These are phyloP conservation scores for Odontomyia ornata DNA, from an alignment of 2,888 invertebrate species.

Conservation along the genomic window DNA sequence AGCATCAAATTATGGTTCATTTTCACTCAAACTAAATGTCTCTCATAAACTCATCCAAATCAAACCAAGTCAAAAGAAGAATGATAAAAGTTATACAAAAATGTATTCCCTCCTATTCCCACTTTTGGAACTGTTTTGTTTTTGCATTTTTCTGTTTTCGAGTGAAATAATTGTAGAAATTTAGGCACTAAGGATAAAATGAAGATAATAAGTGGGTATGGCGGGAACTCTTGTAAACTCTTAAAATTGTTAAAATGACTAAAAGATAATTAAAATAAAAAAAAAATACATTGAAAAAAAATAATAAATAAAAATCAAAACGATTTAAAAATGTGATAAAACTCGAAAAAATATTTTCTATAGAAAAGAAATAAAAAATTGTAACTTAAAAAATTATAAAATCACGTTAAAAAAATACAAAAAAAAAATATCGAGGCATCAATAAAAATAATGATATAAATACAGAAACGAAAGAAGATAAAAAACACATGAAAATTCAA, in stretches of 20 bases:
- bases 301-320: slow-evolving; percentile 30
- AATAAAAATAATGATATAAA: not conserved
- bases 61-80: not conserved
- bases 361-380: slow-evolving; percentile 27
- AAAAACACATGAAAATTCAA: not conserved
- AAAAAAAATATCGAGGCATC: not conserved
- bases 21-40: not conserved
- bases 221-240: not conserved
- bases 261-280: not conserved
- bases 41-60: not conserved
- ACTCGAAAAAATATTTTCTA: slow-evolving; percentile 41
- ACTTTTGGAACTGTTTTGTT: not conserved
- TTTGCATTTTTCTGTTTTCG: not conserved
- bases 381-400: not conserved
- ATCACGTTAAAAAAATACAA: not conserved
- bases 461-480: not conserved
- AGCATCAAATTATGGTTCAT: not conserved
- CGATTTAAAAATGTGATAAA: slow-evolving; percentile 41
- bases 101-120: not conserved
- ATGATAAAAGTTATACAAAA: not conserved
- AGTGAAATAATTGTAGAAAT: not conserved
- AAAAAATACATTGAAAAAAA: not conserved
- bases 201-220: not conserved
- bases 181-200: not conserved
- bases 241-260: not conserved